phyloP scores from a whole-genome alignment of 2,888 invertebrate genomes.

The Hirtodrosophila duncani region DNA sequence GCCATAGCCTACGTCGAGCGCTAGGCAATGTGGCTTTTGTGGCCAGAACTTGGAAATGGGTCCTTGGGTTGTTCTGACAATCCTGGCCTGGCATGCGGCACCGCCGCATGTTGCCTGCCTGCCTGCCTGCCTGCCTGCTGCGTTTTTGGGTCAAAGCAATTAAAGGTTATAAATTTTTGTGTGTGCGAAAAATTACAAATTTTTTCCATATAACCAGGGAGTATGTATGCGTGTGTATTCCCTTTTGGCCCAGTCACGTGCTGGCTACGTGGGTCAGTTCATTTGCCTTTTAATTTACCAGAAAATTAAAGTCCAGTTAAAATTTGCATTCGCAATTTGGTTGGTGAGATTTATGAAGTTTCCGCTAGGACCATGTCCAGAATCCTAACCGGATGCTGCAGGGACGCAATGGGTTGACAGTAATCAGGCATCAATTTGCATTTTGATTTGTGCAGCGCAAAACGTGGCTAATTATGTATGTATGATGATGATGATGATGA shows the following conservation, averaged over 20 bases:
- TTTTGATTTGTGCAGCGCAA: too few relatives aligned
- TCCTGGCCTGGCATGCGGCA: too few relatives aligned
- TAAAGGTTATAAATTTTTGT: slow-evolving; percentile 71
- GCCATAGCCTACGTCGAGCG: slow-evolving; percentile 30
- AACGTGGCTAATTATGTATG: too few relatives aligned
- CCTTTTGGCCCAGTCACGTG: slow-evolving; percentile 41
- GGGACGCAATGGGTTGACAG: too few relatives aligned
- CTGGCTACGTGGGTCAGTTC: slow-evolving; percentile 53
- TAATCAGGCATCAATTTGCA: too few relatives aligned
- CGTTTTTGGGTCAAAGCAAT: slow-evolving; percentile 73
- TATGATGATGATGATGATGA: too few relatives aligned
- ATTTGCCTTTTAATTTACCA: slow-evolving; percentile 69
- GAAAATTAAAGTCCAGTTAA: slow-evolving; percentile 70
- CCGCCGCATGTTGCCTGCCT: too few relatives aligned
- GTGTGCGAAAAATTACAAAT: slow-evolving; percentile 59
- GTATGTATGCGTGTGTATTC: slow-evolving; percentile 14
- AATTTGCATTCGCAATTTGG: slow-evolving; percentile 63
- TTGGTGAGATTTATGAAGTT: slow-evolving; percentile 57
- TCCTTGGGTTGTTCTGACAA: too few relatives aligned
- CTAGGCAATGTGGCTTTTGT: slow-evolving; percentile 66
- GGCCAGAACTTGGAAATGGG: slow-evolving; percentile 34
- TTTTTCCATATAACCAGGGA: slow-evolving; percentile 28
- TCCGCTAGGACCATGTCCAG: too few relatives aligned
- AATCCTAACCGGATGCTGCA: too few relatives aligned
- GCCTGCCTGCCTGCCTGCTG: slow-evolving; percentile 48